phyloP scores from a whole-genome alignment of 2,113 vertebrate species.

The Hemibagrus wyckioides region DNA sequence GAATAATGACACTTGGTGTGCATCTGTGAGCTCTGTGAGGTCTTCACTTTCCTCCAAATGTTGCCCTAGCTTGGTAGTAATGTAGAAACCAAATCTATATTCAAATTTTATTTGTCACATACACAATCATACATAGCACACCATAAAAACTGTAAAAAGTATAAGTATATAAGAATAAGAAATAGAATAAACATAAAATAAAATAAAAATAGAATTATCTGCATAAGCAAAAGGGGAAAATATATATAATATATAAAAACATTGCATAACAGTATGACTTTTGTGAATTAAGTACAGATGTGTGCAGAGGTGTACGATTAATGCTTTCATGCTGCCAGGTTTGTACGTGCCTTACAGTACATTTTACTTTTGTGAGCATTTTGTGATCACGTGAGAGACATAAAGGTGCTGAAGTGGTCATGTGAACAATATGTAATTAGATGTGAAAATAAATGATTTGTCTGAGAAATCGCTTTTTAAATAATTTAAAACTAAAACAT shows the following conservation, averaged over 20 bases:
- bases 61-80: not conserved
- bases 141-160: too few relatives aligned
- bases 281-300: too few relatives aligned
- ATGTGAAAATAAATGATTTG: not conserved
- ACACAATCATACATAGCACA: too few relatives aligned
- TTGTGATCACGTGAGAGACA: not conserved
- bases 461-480: not conserved
- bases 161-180: too few relatives aligned
- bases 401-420: not conserved
- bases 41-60: slow-evolving; percentile 4
- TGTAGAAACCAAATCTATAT: not conserved
- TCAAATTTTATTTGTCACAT: too few relatives aligned
- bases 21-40: slow-evolving; percentile 1
- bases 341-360: not conserved
- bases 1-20: not conserved
- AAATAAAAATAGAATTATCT: too few relatives aligned
- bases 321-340: not conserved
- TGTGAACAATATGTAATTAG: not conserved
- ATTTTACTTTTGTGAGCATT: not conserved
- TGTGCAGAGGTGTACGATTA: too few relatives aligned
- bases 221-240: too few relatives aligned
- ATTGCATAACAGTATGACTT: too few relatives aligned
- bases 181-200: too few relatives aligned
- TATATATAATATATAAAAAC: too few relatives aligned
- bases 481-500: too few relatives aligned